Percentiles rank a stretch among this genome's conserved stretches.
These are phyloP conservation scores for Acleris holmiana DNA, from an alignment of 2,888 invertebrate species.

Conservation along the genomic window DNA sequence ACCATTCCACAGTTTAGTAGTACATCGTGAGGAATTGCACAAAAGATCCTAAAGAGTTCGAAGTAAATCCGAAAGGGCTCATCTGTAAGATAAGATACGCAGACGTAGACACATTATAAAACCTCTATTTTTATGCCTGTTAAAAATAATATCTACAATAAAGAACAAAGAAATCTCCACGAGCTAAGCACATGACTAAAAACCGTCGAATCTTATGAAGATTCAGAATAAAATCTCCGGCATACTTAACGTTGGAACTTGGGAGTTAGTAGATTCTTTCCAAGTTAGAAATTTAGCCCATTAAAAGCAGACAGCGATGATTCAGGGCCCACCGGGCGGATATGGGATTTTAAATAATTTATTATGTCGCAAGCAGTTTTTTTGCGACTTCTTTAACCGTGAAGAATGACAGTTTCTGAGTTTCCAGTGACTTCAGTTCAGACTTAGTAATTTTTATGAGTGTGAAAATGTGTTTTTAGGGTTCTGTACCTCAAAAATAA, in stretches of 20 bases:
- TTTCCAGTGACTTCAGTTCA: slow-evolving; percentile 38
- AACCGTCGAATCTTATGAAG: slow-evolving; percentile 41
- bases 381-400: slow-evolving; percentile 38
- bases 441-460: no score
- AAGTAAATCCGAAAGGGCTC: no score
- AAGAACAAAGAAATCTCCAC: no score
- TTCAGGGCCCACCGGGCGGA: slow-evolving; percentile 51
- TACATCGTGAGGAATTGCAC: no score
- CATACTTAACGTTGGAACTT: slow-evolving; percentile 56
- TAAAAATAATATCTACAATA: no score
- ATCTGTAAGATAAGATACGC: no score
- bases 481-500: no score
- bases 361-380: slow-evolving; percentile 45
- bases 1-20: no score
- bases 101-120: no score
- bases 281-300: slow-evolving; percentile 69
- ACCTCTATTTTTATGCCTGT: no score
- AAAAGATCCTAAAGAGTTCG: no score
- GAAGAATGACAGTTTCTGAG: slow-evolving; percentile 42
- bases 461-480: no score
- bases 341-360: slow-evolving; percentile 68
- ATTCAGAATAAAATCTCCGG: slow-evolving; percentile 46
- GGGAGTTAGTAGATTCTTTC: slow-evolving; percentile 67
- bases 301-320: slow-evolving; percentile 65
- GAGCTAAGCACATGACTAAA: slow-evolving; percentile 2